Evolutionary conservation across 1,140 invertebrate genomes (phyloP), one percentile per base, ranked within the genome.

Genomic region (Euglossa dilemma): DNA sequence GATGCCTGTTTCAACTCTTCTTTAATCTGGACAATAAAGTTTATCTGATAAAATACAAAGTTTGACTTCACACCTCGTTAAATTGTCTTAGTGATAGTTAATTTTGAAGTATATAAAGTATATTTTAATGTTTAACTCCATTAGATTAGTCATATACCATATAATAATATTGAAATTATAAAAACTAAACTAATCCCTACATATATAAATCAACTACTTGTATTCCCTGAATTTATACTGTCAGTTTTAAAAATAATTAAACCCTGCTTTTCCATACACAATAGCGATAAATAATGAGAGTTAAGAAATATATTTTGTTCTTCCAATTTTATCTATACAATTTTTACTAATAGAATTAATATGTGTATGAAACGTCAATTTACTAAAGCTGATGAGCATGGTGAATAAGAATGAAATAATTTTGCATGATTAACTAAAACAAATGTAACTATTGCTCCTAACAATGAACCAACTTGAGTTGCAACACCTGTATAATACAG

Each of bases 391-490:
- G 61, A 18, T 45, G 83, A 76, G 36, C 93, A 94, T 3, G 93
- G 91, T 8, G 89, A 91, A 83, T 92, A 94, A 45, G 90, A 88
- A 57, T 93, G 83, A 75, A 98, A 98, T 6, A 97, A 87, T 20
- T 94, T 85, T 2, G 95, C 95, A 87, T 96, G 95, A 94, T 97
- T 98, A 76, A 98, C 96, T 61, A 98, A 91, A 75, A 96, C 84
- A 93, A 97, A 98, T 71, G 96, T 96, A 2, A 95, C 89, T 14
- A 97, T 88, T n/a, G 98, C 97, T 50, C 98, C 98, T 43, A 96
- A 81, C 0, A 97, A 94, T 5, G 98, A 98, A 52, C 98, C 98
- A 59, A 96, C 90, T 94, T 98, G 98, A 3, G 97, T 97, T 8
- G 96, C 95, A 25, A 95, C 96, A 63, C 98, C 98, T 87, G 96